Conservation (phyloP, 37 sponge, comb jelly and placozoan species). For the Cladorhizidae sp. region DNA sequence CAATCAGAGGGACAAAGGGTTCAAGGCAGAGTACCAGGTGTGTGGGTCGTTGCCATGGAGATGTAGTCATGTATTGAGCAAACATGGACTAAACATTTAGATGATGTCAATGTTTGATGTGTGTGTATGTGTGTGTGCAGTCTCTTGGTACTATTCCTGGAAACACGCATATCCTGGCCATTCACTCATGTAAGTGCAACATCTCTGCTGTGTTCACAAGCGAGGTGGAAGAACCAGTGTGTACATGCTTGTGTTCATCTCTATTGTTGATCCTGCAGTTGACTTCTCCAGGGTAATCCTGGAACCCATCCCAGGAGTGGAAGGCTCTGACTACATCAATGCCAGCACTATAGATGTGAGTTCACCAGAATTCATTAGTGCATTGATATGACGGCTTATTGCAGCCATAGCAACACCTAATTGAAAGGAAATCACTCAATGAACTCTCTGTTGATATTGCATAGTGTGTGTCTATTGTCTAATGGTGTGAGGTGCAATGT, state of each 20-base stretch:
- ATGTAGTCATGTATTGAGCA: neutral
- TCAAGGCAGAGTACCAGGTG: constrained; percentile 82
- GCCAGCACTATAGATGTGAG: constrained; percentile 65
- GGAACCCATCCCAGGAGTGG: constrained; percentile 16
- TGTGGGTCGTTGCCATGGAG: neutral
- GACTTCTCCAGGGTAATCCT: constrained; percentile 60
- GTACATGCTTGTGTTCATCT: neutral
- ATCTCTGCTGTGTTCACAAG: neutral
- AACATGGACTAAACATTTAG: neutral
- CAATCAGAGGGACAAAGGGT: constrained; percentile 60
- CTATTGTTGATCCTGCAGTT: constrained; percentile 18
- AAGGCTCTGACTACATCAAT: constrained; percentile 73
- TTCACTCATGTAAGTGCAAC: constrained; percentile 69
- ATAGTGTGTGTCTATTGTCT: too few relatives aligned
- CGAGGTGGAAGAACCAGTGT: neutral
- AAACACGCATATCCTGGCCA: constrained; percentile 39
- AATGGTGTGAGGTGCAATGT: too few relatives aligned
- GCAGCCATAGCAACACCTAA: too few relatives aligned
- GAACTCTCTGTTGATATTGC: too few relatives aligned
- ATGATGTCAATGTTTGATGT: neutral
- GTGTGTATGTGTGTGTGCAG: constrained; percentile 7
- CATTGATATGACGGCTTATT: too few relatives aligned
- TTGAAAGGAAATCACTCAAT: too few relatives aligned
- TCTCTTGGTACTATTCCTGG: constrained; percentile 33
- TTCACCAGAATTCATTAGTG: too few relatives aligned